Evolutionary conservation across 2,113 vertebrate genomes (phyloP).

Genomic region (Amphilophus citrinellus): DNA sequence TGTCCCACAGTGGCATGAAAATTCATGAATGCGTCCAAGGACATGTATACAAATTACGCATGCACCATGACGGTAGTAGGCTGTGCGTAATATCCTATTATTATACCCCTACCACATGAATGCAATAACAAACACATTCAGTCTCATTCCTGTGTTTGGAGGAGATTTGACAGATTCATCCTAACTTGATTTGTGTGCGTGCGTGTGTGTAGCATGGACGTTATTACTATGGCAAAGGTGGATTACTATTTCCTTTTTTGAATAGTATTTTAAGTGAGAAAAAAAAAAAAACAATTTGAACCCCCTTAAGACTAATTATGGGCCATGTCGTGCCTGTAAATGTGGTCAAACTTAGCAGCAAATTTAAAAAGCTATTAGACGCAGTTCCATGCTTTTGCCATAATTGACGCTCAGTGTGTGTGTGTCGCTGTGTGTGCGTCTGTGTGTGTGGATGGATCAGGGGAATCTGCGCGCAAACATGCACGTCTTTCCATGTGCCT

Average conservation of each 20-base stretch:
- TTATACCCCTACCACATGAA: constrained; percentile 42
- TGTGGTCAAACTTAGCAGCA: constrained; percentile 16
- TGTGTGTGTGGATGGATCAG: constrained; percentile 41
- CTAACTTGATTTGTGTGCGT: constrained; percentile 55
- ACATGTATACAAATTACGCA: constrained; percentile 76
- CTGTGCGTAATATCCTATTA: constrained; percentile 72
- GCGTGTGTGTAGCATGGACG: constrained; percentile 8
- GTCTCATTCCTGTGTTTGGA: constrained; percentile 43
- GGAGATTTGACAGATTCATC: constrained; percentile 48
- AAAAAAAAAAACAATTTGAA: background rate
- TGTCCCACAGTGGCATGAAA: constrained; percentile 71
- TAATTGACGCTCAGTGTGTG: constrained; percentile 12
- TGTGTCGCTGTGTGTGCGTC: constrained; percentile 10
- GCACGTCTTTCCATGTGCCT: constrained; percentile 31
- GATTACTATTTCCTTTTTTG: too few species aligned
- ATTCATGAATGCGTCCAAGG: constrained; percentile 74
- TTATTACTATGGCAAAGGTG: constrained; percentile 23
- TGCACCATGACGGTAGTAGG: constrained; percentile 69
- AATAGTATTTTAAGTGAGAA: background rate
- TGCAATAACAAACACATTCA: constrained; percentile 38
- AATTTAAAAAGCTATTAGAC: background rate
- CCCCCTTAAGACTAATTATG: background rate
- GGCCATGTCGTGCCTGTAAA: background rate
- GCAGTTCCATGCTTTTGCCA: constrained; percentile 16
- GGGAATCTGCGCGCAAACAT: constrained; percentile 50